A percentile compares a stretch with the other conserved stretches of the same genome.
phyloP scores from a whole-genome alignment of 2,797 vertebrate species.

The Falco peregrinus region DNA sequence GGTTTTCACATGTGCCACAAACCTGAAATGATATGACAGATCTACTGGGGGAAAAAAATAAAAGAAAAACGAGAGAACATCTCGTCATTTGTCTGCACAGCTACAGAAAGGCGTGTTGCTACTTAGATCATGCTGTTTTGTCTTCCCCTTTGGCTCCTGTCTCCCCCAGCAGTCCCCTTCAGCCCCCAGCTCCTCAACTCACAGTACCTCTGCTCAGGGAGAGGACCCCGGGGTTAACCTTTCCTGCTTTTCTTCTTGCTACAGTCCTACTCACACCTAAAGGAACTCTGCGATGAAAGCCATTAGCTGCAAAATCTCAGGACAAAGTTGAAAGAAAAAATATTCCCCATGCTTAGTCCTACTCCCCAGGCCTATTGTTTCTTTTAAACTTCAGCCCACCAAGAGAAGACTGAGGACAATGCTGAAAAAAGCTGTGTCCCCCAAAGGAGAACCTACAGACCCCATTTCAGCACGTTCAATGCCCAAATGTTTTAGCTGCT shows the following conservation, averaged over 20 bases:
- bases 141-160: not conserved
- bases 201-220: not conserved
- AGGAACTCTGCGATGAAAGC: not conserved
- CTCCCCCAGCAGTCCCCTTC: not conserved
- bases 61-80: not conserved
- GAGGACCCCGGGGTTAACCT: not conserved
- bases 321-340: not conserved
- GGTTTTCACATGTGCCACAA: not conserved
- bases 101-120: not conserved
- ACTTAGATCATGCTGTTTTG: not conserved
- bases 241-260: not conserved
- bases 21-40: not conserved
- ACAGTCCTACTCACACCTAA: not conserved
- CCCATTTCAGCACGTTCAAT: not conserved
- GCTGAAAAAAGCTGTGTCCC: not conserved
- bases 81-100: not conserved
- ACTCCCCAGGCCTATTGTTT: not conserved
- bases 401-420: not conserved
- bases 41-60: not conserved
- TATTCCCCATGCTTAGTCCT: not conserved
- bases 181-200: not conserved
- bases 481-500: not conserved
- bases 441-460: not conserved
- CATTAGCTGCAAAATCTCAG: not conserved
- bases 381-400: not conserved